A percentile compares a stretch with the other conserved stretches of the same genome.
phyloP scores from a whole-genome alignment of 2,113 vertebrate species.

The Thalassarche chlororhynchos region DNA sequence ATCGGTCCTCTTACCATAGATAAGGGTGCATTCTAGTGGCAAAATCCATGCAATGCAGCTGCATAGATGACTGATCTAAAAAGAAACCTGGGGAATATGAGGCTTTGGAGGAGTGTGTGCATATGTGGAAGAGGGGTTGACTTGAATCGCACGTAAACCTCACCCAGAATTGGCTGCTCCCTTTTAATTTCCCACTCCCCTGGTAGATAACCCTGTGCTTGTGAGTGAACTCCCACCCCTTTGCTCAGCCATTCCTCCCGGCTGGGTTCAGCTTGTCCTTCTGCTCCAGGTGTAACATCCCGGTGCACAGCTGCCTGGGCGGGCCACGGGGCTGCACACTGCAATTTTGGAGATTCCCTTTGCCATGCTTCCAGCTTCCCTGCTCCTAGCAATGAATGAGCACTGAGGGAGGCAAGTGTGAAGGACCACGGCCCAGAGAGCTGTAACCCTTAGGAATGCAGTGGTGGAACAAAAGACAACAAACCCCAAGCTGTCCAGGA shows the following conservation, averaged over 20 bases:
- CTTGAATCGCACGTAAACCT: neutral
- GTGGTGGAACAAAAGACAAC: slow-evolving; percentile 61
- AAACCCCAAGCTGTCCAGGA: neutral
- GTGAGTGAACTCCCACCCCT: neutral
- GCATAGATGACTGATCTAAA: slow-evolving; percentile 45
- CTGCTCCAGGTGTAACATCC: slow-evolving; percentile 23
- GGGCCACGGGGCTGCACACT: neutral
- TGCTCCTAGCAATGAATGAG: neutral
- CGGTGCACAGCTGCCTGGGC: neutral
- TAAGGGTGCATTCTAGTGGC: slow-evolving; percentile 85
- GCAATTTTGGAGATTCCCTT: neutral
- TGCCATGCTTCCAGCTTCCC: neutral
- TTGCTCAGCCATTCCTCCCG: neutral
- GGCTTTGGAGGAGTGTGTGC: slow-evolving; percentile 33
- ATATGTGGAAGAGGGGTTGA: neutral
- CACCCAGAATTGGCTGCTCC: neutral
- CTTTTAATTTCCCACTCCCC: neutral
- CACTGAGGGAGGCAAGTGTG: neutral
- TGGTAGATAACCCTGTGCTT: neutral
- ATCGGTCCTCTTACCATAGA: slow-evolving; percentile 74
- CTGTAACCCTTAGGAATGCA: slow-evolving; percentile 37
- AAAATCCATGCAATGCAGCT: slow-evolving; percentile 79
- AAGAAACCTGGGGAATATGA: slow-evolving; percentile 23
- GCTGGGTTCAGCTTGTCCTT: neutral
- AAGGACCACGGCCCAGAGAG: neutral